Percentiles rank a stretch among this genome's conserved stretches.
phyloP scores from a whole-genome alignment of 2,113 vertebrate genomes.

The Grus americana region DNA sequence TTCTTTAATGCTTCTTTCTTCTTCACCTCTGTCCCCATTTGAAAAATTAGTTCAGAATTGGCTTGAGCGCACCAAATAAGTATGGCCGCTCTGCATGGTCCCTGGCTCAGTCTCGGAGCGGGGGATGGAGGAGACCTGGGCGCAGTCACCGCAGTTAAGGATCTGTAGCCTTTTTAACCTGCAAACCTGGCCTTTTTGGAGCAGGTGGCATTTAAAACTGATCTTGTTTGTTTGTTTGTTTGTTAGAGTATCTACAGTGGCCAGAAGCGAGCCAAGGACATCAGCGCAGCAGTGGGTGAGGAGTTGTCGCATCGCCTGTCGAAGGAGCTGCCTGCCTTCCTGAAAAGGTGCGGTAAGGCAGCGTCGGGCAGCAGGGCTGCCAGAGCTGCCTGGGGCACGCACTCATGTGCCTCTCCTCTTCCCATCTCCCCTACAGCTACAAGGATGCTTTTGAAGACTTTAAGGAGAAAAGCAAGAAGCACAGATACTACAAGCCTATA shows the following conservation, averaged over 20 bases:
- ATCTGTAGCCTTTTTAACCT: neutral
- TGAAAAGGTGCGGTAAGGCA: constrained; percentile 74
- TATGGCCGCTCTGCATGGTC: neutral
- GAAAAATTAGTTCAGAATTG: neutral
- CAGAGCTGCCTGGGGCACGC: fast-evolving
- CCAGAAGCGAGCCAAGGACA: constrained; percentile 61
- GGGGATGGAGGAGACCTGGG: neutral
- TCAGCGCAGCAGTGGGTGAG: constrained; percentile 46
- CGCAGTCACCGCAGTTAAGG: neutral
- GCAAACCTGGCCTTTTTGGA: neutral
- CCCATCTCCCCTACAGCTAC: constrained; percentile 75
- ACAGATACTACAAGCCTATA: constrained; percentile 65
- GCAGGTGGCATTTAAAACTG: neutral
- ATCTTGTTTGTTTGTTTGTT: neutral
- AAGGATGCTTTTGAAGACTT: constrained; percentile 77
- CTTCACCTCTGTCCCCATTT: neutral
- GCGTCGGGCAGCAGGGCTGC: fast-evolving
- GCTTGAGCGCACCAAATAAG: neutral
- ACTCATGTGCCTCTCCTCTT: neutral
- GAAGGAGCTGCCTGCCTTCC: constrained; percentile 73
- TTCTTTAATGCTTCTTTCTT: neutral
- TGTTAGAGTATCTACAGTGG: constrained; percentile 73
- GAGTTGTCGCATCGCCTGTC: constrained; percentile 62
- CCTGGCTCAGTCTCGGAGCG: neutral
- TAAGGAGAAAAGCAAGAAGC: constrained; percentile 71